Evolutionary conservation across 2,888 invertebrate species (phyloP), one percentile per base, ranked within the genome.

Genomic region (Rhabditoides inermis): DNA sequence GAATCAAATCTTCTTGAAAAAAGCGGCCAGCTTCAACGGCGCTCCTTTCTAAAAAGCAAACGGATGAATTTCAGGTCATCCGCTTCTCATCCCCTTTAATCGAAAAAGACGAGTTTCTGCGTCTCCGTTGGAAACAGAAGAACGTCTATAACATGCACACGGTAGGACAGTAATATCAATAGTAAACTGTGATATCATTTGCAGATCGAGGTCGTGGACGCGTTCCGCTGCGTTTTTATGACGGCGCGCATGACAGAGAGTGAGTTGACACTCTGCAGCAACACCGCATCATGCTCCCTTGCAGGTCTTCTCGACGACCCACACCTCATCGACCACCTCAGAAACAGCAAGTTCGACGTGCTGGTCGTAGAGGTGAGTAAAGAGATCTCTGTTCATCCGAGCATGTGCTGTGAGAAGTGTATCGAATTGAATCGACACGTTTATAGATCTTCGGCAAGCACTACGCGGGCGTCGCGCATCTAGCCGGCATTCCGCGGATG

Each of bases 361-460:
- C 53, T 42, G 2, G 20, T 58, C 7, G 30, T 58, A 3, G 58
- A 58, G 32, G 50, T 58, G 42, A 56, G 56, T n/a, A n/a, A n/a
- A n/a, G n/a, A n/a, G n/a, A n/a, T n/a, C n/a, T n/a, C n/a, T n/a
- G n/a, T n/a, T n/a, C n/a, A n/a, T n/a, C n/a, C n/a, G n/a, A n/a
- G n/a, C n/a, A n/a, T n/a, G n/a, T n/a, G n/a, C n/a, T n/a, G n/a
- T n/a, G n/a, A n/a, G n/a, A n/a, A n/a, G n/a, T n/a, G n/a, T n/a
- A n/a, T n/a, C n/a, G n/a, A n/a, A n/a, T n/a, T n/a, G n/a, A n/a
- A n/a, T 45, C 3, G 30, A 45, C 5, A 32, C 7, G 18, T 4
- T 18, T 45, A n/a, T 6, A 45, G 15, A 10, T 44, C 10, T 25
- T 23, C 10, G 12, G 10, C 10, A 10, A 15, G 10, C 40, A 40